Evolutionary conservation across 2,113 vertebrate genomes (phyloP), one percentile per base, ranked within the genome.

Genomic region (Brachypodius melanocephalos): DNA sequence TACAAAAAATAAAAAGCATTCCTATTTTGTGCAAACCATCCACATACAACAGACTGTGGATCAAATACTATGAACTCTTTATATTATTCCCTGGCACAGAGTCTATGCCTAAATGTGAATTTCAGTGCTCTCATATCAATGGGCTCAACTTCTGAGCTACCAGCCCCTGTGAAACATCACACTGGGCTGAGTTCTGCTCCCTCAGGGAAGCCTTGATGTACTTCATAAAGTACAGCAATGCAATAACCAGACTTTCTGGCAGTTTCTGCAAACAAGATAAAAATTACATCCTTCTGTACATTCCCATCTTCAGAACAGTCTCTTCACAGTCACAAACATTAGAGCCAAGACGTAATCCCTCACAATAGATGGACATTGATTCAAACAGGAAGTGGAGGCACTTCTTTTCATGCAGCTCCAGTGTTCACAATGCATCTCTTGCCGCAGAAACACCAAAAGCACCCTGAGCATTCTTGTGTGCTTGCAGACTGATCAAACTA

Each of bases 31-130:
- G 54, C 78, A 86, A 91, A 71, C 67, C 49, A 57, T 77, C 54
- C 67, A 59, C 55, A 83, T 46, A 92, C 54, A 92, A 83, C 42
- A 69, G 82, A 29, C 72, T 7, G 45, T 49, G 51, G 63, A 92
- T 86, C 90, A 93, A 88, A 93, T 79, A 69, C 72, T 88, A 21
- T 68, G 61, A 91, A 87, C 52, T 63, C 62, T 73, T 91, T 58
- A 42, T 62, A 43, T 62, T 77, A 77, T 88, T 86, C 59, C 51
- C 67, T 88, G 85, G 78, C 88, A 85, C 51, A 71, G 12, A 66
- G 85, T 59, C 63, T 80, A 36, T 4, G 24, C 63, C 82, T 84
- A 66, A 83, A 95, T 46, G 72, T 73, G 88, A 93, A 84, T 86
- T 91, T 83, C 94, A 90, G 88, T 55, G 63, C 59, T 90, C 72